Evolutionary conservation across 1,140 invertebrate species (phyloP).

Genomic region (Streblospio benedicti): DNA sequence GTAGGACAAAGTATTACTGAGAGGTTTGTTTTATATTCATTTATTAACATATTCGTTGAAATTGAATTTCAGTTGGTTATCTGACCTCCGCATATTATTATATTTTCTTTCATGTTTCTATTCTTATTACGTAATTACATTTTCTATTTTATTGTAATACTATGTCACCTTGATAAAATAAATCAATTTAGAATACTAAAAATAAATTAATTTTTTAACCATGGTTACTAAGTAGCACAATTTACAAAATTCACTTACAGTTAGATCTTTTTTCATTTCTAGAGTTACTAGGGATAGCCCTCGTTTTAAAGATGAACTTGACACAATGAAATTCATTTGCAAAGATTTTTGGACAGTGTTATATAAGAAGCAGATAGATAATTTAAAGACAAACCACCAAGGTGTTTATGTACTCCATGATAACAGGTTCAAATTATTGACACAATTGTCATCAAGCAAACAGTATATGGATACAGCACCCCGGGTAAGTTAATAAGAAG

Average conservation of each 20-base stretch:
- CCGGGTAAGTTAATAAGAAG: constrained; percentile 51
- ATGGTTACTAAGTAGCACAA: background rate
- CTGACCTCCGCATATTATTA: background rate
- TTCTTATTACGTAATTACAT: background rate
- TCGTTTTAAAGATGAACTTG: constrained; percentile 92
- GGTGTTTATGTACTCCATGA: constrained; percentile 96
- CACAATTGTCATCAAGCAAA: constrained; percentile 74
- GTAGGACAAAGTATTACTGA: constrained; percentile 88
- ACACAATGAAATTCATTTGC: constrained; percentile 97
- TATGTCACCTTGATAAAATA: background rate
- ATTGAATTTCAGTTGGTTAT: background rate
- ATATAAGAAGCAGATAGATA: constrained; percentile 97
- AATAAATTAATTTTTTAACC: background rate
- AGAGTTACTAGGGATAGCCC: constrained; percentile 81
- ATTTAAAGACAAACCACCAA: constrained; percentile 96
- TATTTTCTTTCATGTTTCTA: background rate
- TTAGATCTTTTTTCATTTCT: constrained; percentile 13
- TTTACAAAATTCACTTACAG: background rate
- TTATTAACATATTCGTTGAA: constrained; percentile 5
- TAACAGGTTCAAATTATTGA: constrained; percentile 83
- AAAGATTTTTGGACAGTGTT: constrained; percentile 96
- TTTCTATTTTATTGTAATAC: background rate
- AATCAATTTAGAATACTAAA: background rate
- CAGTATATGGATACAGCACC: constrained; percentile 87
- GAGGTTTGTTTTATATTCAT: constrained; percentile 46